Base-by-base conservation (phyloP, 2,888 invertebrate genomes). In the Carcina quercana region DNA sequence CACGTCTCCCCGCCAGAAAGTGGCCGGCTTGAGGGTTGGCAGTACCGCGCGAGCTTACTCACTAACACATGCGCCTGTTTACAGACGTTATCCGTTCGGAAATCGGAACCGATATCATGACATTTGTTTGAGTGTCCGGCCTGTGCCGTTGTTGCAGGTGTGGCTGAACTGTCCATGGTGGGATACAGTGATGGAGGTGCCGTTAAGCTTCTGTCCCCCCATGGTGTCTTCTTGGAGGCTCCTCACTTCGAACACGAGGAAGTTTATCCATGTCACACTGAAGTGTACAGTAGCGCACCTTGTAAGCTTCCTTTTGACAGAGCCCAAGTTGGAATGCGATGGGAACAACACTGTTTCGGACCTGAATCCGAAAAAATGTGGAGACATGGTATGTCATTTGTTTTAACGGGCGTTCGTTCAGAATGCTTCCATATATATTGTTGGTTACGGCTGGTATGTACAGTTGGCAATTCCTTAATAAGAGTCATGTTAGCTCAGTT, bases 161-260 rank as follows among this genome's bases (percentile, higher is more conserved):
- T 88, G 88, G 59, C 83, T 95, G 25, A 87, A 87, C 37, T 93
- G 93, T 60, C 94, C 94, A 0, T 95, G 95, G 93, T 88, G 88
- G 50, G 84, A 87, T 2, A 87, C 90, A 38, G 90, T 91, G 15
- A 86, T 88, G n/a, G 88, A 88, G 41, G 90, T 95, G 25, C 86
- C 88, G 2, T 78, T 96, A 3, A 89, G 91, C 55, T 96, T 97
- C 75, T 87, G 91, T 5, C 91, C 95, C 1, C 96, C 97, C 1
- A 88, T 97, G 64, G 87, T 88, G 47, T 88, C 93, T 0, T 87
- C 88, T 1, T 93, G 94, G 86, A 89, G 93, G 31, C 85, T 97
- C 8, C 92, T 95, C 38, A 96, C 97, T 0, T 92, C 93, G 1
- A 88, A 91, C 49, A 87, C 89, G n/a, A 85, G 93, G 46, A 97